A percentile compares a stretch with the other conserved stretches of the same genome.
phyloP scores from a whole-genome alignment of 2,797 vertebrate genomes.

The Phaenicophaeus curvirostris region DNA sequence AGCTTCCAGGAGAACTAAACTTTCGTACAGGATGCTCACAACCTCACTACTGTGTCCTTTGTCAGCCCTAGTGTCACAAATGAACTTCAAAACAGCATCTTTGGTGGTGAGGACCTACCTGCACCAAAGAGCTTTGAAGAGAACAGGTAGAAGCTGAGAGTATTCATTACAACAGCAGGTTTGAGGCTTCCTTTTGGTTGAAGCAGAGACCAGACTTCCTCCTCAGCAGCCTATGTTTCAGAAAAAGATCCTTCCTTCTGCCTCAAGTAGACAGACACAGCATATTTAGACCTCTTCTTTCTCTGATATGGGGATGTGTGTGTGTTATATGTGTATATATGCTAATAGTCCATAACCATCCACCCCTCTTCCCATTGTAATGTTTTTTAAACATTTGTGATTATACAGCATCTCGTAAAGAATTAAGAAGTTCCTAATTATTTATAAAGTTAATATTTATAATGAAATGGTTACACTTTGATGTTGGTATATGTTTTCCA shows the following conservation, averaged over 20 bases:
- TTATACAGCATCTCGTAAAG: conserved; percentile 63
- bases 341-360: not conserved
- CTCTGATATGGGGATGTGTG: accelerated
- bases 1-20: not conserved
- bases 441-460: conserved; percentile 79
- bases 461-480: conserved; percentile 79
- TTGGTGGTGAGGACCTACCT: not conserved
- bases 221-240: not conserved
- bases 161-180: not conserved
- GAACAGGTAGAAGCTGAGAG: not conserved
- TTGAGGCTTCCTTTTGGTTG: not conserved
- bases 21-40: not conserved
- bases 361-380: not conserved
- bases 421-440: conserved; percentile 79
- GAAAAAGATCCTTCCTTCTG: not conserved
- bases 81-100: not conserved
- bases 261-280: not conserved
- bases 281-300: not conserved
- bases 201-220: not conserved
- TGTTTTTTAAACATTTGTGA: conserved; percentile 42
- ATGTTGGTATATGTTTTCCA: conserved; percentile 73
- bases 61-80: not conserved
- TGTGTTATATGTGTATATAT: not conserved
- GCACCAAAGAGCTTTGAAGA: not conserved
- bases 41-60: accelerated